Evolutionary conservation across 2,888 invertebrate genomes (phyloP), one percentile per base, ranked within the genome.

Genomic region (Apodemia mormo): DNA sequence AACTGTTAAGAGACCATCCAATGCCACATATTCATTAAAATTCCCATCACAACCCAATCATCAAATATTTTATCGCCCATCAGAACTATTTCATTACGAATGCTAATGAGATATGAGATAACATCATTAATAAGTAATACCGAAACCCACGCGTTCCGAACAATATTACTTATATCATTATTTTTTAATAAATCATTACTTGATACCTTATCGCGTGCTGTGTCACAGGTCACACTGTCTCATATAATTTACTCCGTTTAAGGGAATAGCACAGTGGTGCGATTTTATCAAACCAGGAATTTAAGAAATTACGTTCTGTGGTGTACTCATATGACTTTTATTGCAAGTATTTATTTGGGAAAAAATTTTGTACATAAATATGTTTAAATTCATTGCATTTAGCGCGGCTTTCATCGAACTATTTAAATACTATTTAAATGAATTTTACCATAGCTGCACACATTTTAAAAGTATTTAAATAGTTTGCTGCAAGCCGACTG

Each of bases 141-240:
- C 61, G 33, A 61, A 61, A 30, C 61, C 61, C 61, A 61, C 61
- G 61, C 33, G 61, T 12, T 58, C 33, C 33, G 6, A 49, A 61
- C 33, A 61, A 61, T 33, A 61, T 61, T 61, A 61, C 61, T 61
- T 61, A 61, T 61, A 61, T 61, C 61, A 61, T 61, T 61, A 61
- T 61, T 61, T 61, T 61, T 58, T 58, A 58, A 61, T 61, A 61
- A 61, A 61, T 64, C 61, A 64, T 64, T 64, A 64, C 33, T 37
- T 37, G 61, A 64, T 64, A 37, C 33, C 61, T 64, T 64, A 64
- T 64, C 61, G 61, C 61, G 61, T 64, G 61, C 61, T 64, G 37
- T 64, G 61, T 37, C 64, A 64, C 64, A 64, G 64, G 64, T 64
- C 64, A 64, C 64, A 37, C 33, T 64, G 64, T 64, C 64, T 64